phyloP scores from a whole-genome alignment of 2,888 invertebrate genomes.

The Vesta saturnalis region DNA sequence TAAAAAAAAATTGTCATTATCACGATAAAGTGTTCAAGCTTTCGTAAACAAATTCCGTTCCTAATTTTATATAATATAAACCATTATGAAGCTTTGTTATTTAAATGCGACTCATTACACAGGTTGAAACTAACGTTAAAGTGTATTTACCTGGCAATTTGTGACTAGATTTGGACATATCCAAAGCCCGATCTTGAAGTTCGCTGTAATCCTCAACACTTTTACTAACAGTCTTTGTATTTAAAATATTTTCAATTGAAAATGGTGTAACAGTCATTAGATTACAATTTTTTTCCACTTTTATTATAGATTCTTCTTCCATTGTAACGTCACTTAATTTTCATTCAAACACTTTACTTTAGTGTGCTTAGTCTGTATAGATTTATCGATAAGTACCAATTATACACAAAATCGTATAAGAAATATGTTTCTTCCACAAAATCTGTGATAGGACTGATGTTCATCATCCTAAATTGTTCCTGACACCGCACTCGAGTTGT shows the following conservation, averaged over 20 bases:
- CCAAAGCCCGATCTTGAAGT: conserved; percentile 58
- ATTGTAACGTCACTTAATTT: conserved; percentile 16
- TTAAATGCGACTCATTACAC: too few species aligned
- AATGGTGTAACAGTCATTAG: conserved; percentile 68
- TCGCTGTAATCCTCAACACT: conserved; percentile 44
- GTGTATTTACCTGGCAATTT: conserved; percentile 21
- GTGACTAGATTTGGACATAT: conserved; percentile 59
- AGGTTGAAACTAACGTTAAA: not conserved
- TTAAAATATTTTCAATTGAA: conserved; percentile 78
- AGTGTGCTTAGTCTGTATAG: not conserved
- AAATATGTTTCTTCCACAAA: conserved; percentile 39
- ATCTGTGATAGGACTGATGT: conserved; percentile 55
- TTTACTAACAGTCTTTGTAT: conserved; percentile 59
- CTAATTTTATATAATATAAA: conserved; percentile 39
- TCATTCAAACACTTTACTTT: not conserved
- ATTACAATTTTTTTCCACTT: conserved; percentile 34
- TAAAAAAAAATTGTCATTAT: conserved; percentile 34
- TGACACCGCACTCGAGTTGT: conserved; percentile 55
- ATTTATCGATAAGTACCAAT: not conserved
- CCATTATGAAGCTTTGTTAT: too few species aligned
- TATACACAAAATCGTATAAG: conserved; percentile 2
- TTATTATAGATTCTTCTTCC: conserved; percentile 35
- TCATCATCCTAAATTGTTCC: conserved; percentile 57
- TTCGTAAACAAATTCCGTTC: too few species aligned
- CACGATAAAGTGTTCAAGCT: conserved; percentile 27